Evolutionary conservation across 2,113 vertebrate genomes (phyloP).

Genomic region (Equus przewalskii): DNA sequence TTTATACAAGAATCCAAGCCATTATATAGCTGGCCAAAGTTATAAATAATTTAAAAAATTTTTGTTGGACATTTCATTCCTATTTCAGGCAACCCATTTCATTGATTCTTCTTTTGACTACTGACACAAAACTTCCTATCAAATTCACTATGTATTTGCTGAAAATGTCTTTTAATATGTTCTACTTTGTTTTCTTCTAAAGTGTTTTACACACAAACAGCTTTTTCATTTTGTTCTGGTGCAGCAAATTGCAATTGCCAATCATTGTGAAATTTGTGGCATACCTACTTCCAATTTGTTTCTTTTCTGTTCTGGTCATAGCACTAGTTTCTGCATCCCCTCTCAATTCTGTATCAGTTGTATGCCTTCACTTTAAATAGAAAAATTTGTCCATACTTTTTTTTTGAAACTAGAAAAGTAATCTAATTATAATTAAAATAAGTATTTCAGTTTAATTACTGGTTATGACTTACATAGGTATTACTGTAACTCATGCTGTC

Average conservation of each 20-base stretch:
- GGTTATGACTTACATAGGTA: slow-evolving; percentile 50
- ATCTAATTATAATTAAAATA: slow-evolving; percentile 53
- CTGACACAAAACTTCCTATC: slow-evolving; percentile 35
- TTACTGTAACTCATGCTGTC: neutral
- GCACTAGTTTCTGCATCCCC: neutral
- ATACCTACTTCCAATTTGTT: slow-evolving; percentile 39
- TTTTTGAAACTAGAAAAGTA: slow-evolving; percentile 46
- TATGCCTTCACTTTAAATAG: slow-evolving; percentile 4
- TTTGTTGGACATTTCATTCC: slow-evolving; percentile 33
- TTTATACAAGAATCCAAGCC: slow-evolving; percentile 16
- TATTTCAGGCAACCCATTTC: slow-evolving; percentile 35
- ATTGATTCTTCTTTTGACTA: slow-evolving; percentile 2
- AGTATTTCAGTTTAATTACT: neutral
- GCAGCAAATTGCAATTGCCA: neutral
- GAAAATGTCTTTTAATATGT: slow-evolving; percentile 10
- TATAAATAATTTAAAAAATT: slow-evolving; percentile 22
- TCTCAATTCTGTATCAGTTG: slow-evolving; percentile 15
- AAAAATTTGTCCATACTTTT: neutral
- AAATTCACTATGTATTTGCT: slow-evolving; percentile 42
- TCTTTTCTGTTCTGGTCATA: slow-evolving; percentile 13
- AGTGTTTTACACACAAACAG: neutral
- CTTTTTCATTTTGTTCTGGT: slow-evolving; percentile 39
- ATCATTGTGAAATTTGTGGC: neutral
- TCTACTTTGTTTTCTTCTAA: slow-evolving; percentile 39
- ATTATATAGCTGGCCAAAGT: slow-evolving; percentile 21